Conservation (phyloP, 2,888 invertebrate genomes). For the Belgica antarctica region DNA sequence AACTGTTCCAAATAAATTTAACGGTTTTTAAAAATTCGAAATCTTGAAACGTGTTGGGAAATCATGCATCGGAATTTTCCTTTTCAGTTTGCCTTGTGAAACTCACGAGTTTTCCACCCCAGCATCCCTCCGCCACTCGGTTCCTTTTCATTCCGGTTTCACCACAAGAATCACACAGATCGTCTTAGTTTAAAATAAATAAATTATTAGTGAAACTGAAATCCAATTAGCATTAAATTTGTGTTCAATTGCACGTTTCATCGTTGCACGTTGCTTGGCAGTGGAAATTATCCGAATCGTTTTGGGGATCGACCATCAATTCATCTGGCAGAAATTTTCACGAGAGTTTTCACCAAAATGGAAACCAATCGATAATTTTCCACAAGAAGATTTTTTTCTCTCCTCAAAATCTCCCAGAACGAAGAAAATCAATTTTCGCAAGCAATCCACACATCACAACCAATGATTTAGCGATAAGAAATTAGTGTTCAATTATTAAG, state of each 20-base stretch:
- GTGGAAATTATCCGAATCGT: neutral
- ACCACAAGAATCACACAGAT: constrained; percentile 36
- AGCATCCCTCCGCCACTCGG: constrained; percentile 13
- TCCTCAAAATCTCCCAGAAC: neutral
- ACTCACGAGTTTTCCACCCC: constrained; percentile 14
- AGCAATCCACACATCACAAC: neutral
- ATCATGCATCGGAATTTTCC: neutral
- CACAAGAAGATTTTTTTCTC: constrained; percentile 24
- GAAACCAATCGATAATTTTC: constrained; percentile 44
- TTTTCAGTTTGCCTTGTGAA: too few relatives aligned
- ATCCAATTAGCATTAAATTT: constrained; percentile 31
- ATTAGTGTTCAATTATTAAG: neutral
- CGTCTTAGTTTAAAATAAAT: constrained; percentile 39
- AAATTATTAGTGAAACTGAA: constrained; percentile 37
- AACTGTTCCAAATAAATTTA: too few relatives aligned
- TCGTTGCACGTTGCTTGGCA: neutral
- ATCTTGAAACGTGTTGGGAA: neutral
- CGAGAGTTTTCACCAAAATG: constrained; percentile 34
- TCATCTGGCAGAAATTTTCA: constrained; percentile 4
- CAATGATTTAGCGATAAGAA: constrained; percentile 1
- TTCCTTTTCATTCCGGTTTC: constrained; percentile 41
- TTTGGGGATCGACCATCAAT: neutral
- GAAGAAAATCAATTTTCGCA: constrained; percentile 26
- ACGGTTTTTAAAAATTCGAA: too few relatives aligned
- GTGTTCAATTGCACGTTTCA: neutral